These are phyloP conservation scores for Collichthys lucidus DNA, from an alignment of 2,113 vertebrate genomes.

Conservation along the genomic window DNA sequence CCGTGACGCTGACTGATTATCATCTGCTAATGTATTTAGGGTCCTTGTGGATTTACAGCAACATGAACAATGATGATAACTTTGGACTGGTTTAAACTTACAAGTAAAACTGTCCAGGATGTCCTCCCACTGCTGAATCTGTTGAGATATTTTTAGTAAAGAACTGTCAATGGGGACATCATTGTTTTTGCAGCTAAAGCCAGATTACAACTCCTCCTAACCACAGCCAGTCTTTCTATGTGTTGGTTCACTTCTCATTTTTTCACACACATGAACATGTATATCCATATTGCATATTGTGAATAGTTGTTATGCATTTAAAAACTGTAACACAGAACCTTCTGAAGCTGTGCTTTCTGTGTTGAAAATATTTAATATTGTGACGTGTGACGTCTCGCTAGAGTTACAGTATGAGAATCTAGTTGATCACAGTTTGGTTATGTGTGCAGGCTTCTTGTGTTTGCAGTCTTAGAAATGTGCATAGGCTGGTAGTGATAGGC, in stretches of 20 bases:
- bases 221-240: background rate
- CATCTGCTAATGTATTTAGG: constrained; percentile 25
- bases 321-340: background rate
- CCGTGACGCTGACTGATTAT: constrained; percentile 11
- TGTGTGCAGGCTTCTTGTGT: background rate
- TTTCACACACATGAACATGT: background rate
- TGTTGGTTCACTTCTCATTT: background rate
- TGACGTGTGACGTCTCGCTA: background rate
- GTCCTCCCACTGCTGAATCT: background rate
- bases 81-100: background rate
- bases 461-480: background rate
- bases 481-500: background rate
- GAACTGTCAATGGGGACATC: background rate
- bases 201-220: background rate
- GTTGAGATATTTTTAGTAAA: background rate
- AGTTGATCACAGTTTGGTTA: background rate
- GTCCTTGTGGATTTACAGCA: constrained; percentile 22
- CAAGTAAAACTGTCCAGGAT: background rate
- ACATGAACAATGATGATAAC: background rate
- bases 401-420: background rate
- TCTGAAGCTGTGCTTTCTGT: background rate
- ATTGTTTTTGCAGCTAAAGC: background rate
- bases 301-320: background rate
- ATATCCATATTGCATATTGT: background rate
- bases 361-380: background rate